phyloP scores from a whole-genome alignment of 2,888 invertebrate genomes.

The Archips crataeganus region DNA sequence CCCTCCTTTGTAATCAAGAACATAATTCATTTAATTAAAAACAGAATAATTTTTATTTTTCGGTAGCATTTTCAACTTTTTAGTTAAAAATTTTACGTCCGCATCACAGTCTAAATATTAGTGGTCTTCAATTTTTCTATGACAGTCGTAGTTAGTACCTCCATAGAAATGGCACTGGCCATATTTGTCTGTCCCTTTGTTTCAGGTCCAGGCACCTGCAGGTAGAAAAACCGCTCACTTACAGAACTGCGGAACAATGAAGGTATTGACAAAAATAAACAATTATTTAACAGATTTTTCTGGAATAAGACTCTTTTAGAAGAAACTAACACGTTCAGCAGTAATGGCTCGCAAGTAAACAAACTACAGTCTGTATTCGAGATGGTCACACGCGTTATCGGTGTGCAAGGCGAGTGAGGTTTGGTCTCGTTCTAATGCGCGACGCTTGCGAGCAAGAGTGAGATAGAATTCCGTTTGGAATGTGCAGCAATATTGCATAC shows the following conservation, averaged over 20 bases:
- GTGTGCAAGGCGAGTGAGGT: not conserved
- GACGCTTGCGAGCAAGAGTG: not conserved
- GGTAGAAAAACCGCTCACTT: not conserved
- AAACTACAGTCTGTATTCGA: not conserved
- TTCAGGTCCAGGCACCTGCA: not conserved
- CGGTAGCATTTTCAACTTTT: too few species aligned
- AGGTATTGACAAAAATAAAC: not conserved
- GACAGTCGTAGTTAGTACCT: not conserved
- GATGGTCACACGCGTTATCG: not conserved
- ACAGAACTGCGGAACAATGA: not conserved
- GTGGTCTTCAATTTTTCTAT: not conserved
- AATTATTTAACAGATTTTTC: not conserved
- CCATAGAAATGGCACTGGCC: slow-evolving; percentile 3
- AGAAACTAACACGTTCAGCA: not conserved
- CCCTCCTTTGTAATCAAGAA: too few species aligned
- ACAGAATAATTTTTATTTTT: too few species aligned
- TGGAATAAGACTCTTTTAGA: not conserved
- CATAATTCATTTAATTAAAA: too few species aligned
- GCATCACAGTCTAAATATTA: not conserved
- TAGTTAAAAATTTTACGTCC: not conserved
- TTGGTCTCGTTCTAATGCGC: not conserved
- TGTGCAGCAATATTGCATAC: not conserved
- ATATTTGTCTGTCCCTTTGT: slow-evolving; percentile 6
- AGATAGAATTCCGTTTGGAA: not conserved
- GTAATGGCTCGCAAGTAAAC: not conserved